Evolutionary conservation across 2,113 vertebrate genomes (phyloP), one percentile per base, ranked within the genome.

Genomic region (Climacteris rufus): DNA sequence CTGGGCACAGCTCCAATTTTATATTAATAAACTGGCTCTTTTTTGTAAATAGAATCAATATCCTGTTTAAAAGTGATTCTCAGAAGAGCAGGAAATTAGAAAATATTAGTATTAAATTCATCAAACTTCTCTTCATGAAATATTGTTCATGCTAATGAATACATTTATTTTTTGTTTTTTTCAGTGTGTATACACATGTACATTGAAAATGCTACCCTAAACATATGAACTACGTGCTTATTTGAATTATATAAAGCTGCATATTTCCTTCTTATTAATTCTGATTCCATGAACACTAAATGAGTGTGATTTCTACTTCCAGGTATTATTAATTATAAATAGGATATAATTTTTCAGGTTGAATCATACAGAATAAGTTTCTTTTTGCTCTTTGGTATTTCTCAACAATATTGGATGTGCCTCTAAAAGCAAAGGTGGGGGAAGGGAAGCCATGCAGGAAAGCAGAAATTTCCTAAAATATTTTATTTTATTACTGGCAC

Each of bases 1-100:
- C 90, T 89, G 90, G 90, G 93, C 88, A 92, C n/a, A 84, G 40
- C 24, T 91, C 84, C 94, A 94, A 71, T 59, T 90, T 83, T 72
- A 37, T 76, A 94, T 93, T 94, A 94, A 91, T 94, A 96, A 96
- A 81, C 61, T 56, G n/a, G 19, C 18, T 94, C 49, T 75, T 96
- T 65, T 89, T 95, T 69, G 71, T 92, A 96, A 97, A 92, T 78
- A 89, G 87, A 94, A 94, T 94, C 90, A 97, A 96, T 97, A 96
- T 94, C 94, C 94, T 94, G 94, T 79, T 89, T 85, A 68, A 91
- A 92, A 88, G 44, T 7, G 40, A 94, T 83, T 93, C 61, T 89
- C 82, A 90, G 83, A 96, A 91, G 40, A 91, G 64, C 71, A 95
- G 82, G 94, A 97, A 96, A 96, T 96, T 91, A 92, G 57, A 90